Percentiles rank a stretch among this genome's conserved stretches.
These are phyloP conservation scores for Capitella teleta DNA, from an alignment of 1,140 invertebrate species.

Conservation along the genomic window DNA sequence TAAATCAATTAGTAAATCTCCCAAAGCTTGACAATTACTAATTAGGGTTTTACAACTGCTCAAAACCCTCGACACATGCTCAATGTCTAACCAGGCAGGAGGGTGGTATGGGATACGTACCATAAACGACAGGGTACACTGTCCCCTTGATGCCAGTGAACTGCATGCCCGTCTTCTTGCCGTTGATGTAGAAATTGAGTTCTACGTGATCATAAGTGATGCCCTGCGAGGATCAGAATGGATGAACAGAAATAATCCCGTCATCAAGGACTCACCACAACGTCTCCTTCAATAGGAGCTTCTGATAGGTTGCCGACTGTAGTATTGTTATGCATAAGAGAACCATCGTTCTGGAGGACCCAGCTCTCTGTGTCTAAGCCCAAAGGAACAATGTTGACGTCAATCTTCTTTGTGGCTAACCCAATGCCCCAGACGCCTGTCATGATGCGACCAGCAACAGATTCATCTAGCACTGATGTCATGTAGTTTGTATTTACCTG, in stretches of 20 bases:
- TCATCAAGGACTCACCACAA: conserved; percentile 56
- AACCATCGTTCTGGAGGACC: conserved; percentile 81
- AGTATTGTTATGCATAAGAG: conserved; percentile 70
- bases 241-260: too few relatives aligned
- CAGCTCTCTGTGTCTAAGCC: conserved; percentile 82
- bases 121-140: conserved; percentile 85
- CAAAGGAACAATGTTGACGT: conserved; percentile 72
- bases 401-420: conserved; percentile 71
- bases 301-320: conserved; percentile 59
- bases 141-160: conserved; percentile 79
- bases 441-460: conserved; percentile 2
- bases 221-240: conserved; percentile 48
- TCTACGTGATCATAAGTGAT: conserved; percentile 93
- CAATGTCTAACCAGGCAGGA: background rate
- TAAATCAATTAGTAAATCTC: conserved; percentile 7
- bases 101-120: conserved; percentile 48
- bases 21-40: background rate
- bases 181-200: conserved; percentile 91
- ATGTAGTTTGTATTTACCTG: conserved; percentile 48
- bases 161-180: conserved; percentile 71
- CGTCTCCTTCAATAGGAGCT: conserved; percentile 77
- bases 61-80: background rate
- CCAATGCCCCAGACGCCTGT: conserved; percentile 81
- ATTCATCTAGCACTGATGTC: background rate
- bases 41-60: background rate